Percentiles rank a stretch among this genome's conserved stretches.
These are phyloP conservation scores for Brachypodius melanocephalos DNA, from an alignment of 2,113 vertebrate species.

Conservation along the genomic window DNA sequence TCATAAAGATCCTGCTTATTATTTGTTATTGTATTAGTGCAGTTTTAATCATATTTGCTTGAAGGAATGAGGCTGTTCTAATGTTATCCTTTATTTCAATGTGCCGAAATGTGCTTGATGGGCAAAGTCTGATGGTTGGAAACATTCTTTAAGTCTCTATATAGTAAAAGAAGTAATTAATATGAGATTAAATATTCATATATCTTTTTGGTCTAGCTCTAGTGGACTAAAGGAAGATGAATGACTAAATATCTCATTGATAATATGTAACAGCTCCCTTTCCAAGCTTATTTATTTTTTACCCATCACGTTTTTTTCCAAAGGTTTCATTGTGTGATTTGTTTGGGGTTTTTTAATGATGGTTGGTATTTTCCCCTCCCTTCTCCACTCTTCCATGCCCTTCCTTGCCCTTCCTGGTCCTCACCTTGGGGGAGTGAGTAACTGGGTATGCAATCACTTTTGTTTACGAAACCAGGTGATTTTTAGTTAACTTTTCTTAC, in stretches of 20 bases:
- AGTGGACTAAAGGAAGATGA: not conserved
- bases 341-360: accelerated
- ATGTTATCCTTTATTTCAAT: not conserved
- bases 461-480: not conserved
- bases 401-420: accelerated
- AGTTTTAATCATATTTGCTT: not conserved
- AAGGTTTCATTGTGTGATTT: not conserved
- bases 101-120: not conserved
- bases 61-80: not conserved
- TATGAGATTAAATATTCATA: not conserved
- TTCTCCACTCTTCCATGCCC: not conserved
- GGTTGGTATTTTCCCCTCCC: not conserved
- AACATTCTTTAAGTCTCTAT: not conserved
- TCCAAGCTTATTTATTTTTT: not conserved
- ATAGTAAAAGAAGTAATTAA: not conserved
- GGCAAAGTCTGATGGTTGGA: not conserved
- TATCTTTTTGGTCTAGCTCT: not conserved
- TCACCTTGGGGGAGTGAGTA: not conserved
- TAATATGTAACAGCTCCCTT: not conserved
- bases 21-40: not conserved
- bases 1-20: not conserved
- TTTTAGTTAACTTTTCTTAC: not conserved
- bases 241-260: not conserved
- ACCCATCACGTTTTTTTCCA: not conserved
- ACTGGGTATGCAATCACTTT: not conserved